These are phyloP conservation scores for Pedionomus torquatus DNA, from an alignment of 2,113 vertebrate genomes.

Conservation along the genomic window DNA sequence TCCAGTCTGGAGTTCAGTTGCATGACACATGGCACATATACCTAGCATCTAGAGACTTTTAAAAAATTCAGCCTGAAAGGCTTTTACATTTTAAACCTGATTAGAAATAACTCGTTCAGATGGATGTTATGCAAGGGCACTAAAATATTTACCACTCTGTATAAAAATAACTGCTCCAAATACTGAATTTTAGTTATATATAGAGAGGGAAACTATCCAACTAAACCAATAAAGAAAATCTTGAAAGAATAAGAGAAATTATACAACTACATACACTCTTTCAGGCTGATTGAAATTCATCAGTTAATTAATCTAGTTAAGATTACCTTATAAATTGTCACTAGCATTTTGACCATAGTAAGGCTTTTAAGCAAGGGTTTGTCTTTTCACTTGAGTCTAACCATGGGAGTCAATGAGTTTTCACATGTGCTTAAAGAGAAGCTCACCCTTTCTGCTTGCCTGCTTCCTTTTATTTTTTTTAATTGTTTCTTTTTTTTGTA, in stretches of 20 bases:
- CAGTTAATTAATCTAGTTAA: not conserved
- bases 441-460: not conserved
- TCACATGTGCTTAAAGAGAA: not conserved
- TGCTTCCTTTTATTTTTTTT: not conserved
- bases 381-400: not conserved
- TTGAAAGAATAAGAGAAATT: not conserved
- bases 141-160: slow-evolving; percentile 56
- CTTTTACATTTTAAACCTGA: slow-evolving; percentile 52
- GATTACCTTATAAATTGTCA: not conserved
- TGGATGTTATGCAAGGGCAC: slow-evolving; percentile 52
- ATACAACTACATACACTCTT: not conserved
- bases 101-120: slow-evolving; percentile 63
- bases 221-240: not conserved
- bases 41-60: slow-evolving; percentile 40
- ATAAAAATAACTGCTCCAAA: slow-evolving; percentile 65
- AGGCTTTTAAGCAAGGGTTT: not conserved
- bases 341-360: not conserved
- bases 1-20: not conserved
- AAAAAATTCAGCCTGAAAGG: slow-evolving; percentile 50
- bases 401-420: not conserved
- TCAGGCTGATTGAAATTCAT: not conserved
- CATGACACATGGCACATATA: not conserved
- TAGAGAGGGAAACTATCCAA: not conserved
- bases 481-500: not conserved
- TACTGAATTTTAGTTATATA: slow-evolving; percentile 11